A percentile compares a stretch with the other conserved stretches of the same genome.
These are phyloP conservation scores for Polietes domitor DNA, from an alignment of 2,888 invertebrate genomes.

Conservation along the genomic window DNA sequence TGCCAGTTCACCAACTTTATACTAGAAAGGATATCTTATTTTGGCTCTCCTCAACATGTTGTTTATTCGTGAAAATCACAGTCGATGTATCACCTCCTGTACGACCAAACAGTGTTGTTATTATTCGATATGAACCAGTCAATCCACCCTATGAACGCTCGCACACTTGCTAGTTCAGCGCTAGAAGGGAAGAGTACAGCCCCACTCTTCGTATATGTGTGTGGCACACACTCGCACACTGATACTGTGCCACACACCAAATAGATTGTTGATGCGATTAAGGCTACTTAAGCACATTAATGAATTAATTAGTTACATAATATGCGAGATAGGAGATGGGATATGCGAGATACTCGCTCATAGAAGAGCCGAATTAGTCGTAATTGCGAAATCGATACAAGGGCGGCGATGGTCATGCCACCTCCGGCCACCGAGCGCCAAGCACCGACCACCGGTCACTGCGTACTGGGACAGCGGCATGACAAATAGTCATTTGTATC, in stretches of 20 bases:
- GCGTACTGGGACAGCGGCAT: neutral
- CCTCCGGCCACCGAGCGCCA: neutral
- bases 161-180: no score
- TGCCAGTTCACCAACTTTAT: no score
- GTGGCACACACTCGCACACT: neutral
- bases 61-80: neutral
- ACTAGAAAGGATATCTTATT: no score
- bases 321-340: neutral
- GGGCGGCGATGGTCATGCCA: no score
- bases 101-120: neutral
- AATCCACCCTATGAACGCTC: no score
- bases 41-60: no score
- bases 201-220: no score
- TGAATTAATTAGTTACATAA: constrained; percentile 25
- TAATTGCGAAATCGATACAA: constrained; percentile 10
- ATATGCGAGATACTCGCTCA: neutral
- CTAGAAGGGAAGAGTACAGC: no score
- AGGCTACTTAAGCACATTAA: neutral
- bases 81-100: neutral
- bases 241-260: neutral
- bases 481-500: neutral
- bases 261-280: constrained; percentile 20
- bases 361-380: neutral
- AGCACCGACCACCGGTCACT: neutral
- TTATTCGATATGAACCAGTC: no score